Percentiles rank a stretch among this genome's conserved stretches.
These are phyloP conservation scores for Horisme vitalbata DNA, from an alignment of 2,888 invertebrate species.

Conservation along the genomic window DNA sequence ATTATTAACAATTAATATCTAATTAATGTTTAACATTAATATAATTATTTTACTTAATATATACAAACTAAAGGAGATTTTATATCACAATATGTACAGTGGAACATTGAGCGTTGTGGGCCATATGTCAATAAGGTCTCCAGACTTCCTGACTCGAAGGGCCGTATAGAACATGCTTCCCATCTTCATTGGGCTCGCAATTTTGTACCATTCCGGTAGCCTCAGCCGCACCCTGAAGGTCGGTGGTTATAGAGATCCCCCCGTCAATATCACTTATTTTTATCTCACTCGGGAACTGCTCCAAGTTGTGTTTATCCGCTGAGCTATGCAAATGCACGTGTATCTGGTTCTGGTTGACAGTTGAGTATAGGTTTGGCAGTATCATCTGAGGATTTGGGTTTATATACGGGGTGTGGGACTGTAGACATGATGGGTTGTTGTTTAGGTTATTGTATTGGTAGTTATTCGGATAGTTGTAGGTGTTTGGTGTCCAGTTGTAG, in stretches of 20 bases:
- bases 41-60: constrained; percentile 35
- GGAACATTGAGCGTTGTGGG: constrained; percentile 52
- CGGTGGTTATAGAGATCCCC: constrained; percentile 81
- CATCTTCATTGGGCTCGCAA: constrained; percentile 80
- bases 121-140: constrained; percentile 85
- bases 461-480: constrained; percentile 85
- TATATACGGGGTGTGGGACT: constrained; percentile 83
- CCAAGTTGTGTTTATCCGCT: constrained; percentile 85
- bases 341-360: constrained; percentile 93
- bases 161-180: constrained; percentile 71
- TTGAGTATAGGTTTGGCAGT: constrained; percentile 90
- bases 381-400: constrained; percentile 87
- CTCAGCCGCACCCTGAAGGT: constrained; percentile 72
- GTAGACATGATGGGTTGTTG: constrained; percentile 76
- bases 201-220: constrained; percentile 76
- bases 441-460: constrained; percentile 87
- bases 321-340: constrained; percentile 90
- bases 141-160: constrained; percentile 84
- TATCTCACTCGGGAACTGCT: constrained; percentile 84
- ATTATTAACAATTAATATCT: constrained; percentile 69
- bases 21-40: constrained; percentile 80
- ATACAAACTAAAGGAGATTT: constrained; percentile 21
- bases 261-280: constrained; percentile 84
- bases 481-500: constrained; percentile 85
- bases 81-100: constrained; percentile 80